phyloP scores from a whole-genome alignment of 2,888 invertebrate species.

The Adelognathus sp. region DNA sequence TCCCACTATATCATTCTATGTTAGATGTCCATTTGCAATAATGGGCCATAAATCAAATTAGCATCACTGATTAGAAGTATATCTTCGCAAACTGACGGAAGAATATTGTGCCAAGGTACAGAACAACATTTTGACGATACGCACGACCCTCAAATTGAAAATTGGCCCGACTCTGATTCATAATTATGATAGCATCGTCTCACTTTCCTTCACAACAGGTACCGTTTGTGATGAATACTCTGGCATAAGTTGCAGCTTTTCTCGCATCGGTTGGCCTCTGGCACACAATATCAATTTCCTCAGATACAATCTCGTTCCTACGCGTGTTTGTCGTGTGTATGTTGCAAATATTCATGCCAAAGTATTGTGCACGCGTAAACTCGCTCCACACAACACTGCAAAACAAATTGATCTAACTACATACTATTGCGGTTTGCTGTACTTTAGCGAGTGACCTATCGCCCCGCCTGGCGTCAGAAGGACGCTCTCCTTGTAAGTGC shows the following conservation, averaged over 20 bases:
- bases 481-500: constrained; percentile 78
- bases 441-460: constrained; percentile 78
- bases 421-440: constrained; percentile 67
- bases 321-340: background rate
- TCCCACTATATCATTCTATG: too few relatives aligned
- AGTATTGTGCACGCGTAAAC: background rate
- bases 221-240: background rate
- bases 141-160: background rate
- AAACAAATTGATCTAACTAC: constrained; percentile 27
- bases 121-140: background rate
- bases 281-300: background rate
- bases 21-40: too few relatives aligned
- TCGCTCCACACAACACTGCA: background rate
- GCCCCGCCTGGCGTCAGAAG: constrained; percentile 75
- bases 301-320: background rate
- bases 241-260: constrained; percentile 15
- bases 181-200: background rate
- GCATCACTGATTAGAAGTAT: background rate
- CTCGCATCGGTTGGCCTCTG: background rate
- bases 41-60: too few relatives aligned
- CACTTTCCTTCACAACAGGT: background rate
- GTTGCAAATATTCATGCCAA: background rate
- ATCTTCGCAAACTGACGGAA: too few relatives aligned
- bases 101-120: too few relatives aligned
- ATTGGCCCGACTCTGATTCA: background rate